Conservation (phyloP, 2,113 vertebrate species). For the Myrmophylax atrothorax region DNA sequence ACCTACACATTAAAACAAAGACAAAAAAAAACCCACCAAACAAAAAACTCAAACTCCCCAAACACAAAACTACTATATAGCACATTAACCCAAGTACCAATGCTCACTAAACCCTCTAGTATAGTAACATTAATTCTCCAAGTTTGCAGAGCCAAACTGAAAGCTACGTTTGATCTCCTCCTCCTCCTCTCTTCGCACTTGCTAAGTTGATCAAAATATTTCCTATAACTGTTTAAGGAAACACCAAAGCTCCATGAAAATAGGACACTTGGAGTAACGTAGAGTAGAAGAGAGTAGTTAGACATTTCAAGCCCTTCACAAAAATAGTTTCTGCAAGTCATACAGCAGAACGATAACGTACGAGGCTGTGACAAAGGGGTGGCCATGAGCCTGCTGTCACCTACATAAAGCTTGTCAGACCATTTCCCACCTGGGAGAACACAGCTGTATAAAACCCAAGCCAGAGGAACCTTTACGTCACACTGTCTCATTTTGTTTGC, state of each 20-base stretch:
- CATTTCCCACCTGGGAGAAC: not conserved
- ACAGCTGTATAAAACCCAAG: not conserved
- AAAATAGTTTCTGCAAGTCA: not conserved
- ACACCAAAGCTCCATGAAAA: not conserved
- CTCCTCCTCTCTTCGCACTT: not conserved
- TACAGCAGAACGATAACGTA: not conserved
- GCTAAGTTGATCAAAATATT: not conserved
- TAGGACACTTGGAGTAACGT: rapidly evolving
- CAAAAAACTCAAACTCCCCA: not conserved
- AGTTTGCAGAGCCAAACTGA: not conserved
- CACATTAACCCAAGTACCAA: not conserved
- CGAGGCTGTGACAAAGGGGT: not conserved
- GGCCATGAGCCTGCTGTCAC: not conserved
- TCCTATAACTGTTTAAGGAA: not conserved
- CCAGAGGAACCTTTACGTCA: not conserved
- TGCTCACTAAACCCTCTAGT: not conserved
- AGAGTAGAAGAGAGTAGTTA: not conserved
- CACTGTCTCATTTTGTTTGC: not conserved
- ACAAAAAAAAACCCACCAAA: not conserved
- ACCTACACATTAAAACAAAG: not conserved
- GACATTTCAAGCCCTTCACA: not conserved
- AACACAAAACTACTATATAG: not conserved
- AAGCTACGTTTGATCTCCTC: not conserved
- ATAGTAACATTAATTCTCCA: not conserved
- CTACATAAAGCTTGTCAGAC: not conserved